A percentile compares a stretch with the other conserved stretches of the same genome.
Conservation (phyloP, 1,140 invertebrate genomes). For the Monomorium pharaonis region DNA sequence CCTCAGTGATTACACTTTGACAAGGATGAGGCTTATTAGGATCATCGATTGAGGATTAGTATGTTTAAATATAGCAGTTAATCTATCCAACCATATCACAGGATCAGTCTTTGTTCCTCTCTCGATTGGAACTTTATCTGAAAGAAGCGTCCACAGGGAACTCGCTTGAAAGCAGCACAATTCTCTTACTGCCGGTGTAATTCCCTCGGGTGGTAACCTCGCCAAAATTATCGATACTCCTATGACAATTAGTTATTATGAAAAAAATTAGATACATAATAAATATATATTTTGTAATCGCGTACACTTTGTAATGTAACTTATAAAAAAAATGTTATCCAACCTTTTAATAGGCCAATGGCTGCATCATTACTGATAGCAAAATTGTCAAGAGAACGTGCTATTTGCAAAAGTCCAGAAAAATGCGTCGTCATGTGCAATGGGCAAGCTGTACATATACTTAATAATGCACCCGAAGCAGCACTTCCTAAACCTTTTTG, state of each 20-base stretch:
- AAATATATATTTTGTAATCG: neutral
- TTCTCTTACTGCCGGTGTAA: slow-evolving; percentile 91
- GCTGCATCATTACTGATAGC: slow-evolving; percentile 92
- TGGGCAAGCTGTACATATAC: slow-evolving; percentile 92
- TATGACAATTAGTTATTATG: slow-evolving; percentile 66
- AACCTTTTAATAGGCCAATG: slow-evolving; percentile 93
- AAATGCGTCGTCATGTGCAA: slow-evolving; percentile 93
- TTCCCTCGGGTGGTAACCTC: slow-evolving; percentile 87
- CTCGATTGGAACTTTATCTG: slow-evolving; percentile 81
- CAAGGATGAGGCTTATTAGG: slow-evolving; percentile 91
- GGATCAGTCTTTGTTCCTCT: slow-evolving; percentile 90
- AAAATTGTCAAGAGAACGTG: slow-evolving; percentile 92
- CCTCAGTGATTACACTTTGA: slow-evolving; percentile 91
- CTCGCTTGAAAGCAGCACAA: slow-evolving; percentile 92
- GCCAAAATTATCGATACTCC: slow-evolving; percentile 88
- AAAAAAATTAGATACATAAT: neutral
- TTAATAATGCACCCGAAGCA: slow-evolving; percentile 91
- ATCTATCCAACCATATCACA: slow-evolving; percentile 96
- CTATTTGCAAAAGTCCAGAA: slow-evolving; percentile 92
- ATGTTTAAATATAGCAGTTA: slow-evolving; percentile 95
- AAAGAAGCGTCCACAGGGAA: slow-evolving; percentile 87
- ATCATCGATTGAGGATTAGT: slow-evolving; percentile 88
- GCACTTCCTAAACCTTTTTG: slow-evolving; percentile 91
- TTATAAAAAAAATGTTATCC: slow-evolving; percentile 19
- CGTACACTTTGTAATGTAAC: neutral